Evolutionary conservation across 2,797 vertebrate genomes (phyloP).

Genomic region (Rhincodon typus): DNA sequence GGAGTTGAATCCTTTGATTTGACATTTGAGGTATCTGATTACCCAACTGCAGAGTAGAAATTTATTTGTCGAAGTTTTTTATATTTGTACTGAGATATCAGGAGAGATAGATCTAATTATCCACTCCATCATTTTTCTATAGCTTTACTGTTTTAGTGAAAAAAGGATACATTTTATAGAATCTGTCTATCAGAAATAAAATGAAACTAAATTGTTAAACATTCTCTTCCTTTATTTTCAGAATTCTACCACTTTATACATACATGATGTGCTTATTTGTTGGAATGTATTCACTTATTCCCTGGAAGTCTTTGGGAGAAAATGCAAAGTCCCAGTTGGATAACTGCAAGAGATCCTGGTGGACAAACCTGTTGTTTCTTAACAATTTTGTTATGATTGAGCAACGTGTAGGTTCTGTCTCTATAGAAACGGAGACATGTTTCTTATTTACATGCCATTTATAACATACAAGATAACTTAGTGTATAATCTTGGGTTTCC

Average conservation of each 20-base stretch:
- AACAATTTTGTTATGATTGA: conserved; percentile 66
- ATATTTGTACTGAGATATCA: not conserved
- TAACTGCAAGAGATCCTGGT: conserved; percentile 69
- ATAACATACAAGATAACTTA: not conserved
- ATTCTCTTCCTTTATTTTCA: conserved; percentile 43
- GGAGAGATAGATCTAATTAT: not conserved
- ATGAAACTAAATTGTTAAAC: not conserved
- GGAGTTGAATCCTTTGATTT: not conserved
- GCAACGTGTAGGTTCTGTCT: conserved; percentile 58
- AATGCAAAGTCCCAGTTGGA: conserved; percentile 59
- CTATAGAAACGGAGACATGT: not conserved
- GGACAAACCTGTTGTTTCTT: conserved; percentile 70
- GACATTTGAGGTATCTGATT: not conserved
- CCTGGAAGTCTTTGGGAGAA: conserved; percentile 70
- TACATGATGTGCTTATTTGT: conserved; percentile 67
- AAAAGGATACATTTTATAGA: not conserved
- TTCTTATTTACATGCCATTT: not conserved
- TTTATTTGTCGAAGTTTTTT: not conserved
- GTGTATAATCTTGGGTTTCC: not conserved
- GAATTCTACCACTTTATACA: conserved; percentile 74
- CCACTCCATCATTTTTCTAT: not conserved
- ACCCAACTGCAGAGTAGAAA: not conserved
- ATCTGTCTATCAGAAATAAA: not conserved
- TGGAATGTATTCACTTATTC: conserved; percentile 59
- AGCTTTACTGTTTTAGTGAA: not conserved